Evolutionary conservation across 2,797 vertebrate species (phyloP).

Genomic region (Myripristis jacobus): DNA sequence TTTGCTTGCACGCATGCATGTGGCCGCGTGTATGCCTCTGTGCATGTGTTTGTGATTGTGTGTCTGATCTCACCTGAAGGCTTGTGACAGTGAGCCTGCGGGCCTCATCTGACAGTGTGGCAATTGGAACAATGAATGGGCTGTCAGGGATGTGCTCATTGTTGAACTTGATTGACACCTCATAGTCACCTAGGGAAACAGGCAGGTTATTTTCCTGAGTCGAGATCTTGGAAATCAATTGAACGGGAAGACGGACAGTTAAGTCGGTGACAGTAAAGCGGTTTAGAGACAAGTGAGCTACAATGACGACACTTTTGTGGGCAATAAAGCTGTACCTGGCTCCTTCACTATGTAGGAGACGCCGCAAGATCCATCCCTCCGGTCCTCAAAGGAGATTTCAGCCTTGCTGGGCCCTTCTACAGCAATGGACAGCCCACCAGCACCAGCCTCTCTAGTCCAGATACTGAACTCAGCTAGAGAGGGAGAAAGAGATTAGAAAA

Average conservation of each 20-base stretch:
- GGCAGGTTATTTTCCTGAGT: too few species aligned
- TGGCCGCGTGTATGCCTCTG: not conserved
- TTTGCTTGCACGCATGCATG: not conserved
- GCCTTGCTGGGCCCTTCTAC: slow-evolving; percentile 95
- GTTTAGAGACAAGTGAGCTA: slow-evolving; percentile 2
- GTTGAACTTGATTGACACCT: slow-evolving; percentile 96
- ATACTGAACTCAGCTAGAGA: slow-evolving; percentile 91
- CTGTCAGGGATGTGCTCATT: slow-evolving; percentile 96
- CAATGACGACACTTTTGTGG: not conserved
- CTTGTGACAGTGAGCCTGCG: slow-evolving; percentile 92
- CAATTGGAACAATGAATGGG: slow-evolving; percentile 92
- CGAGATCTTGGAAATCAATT: slow-evolving; percentile 19
- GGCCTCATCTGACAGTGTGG: slow-evolving; percentile 89
- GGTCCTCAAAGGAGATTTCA: slow-evolving; percentile 92
- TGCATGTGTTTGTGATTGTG: slow-evolving; percentile 6
- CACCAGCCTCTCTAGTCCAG: slow-evolving; percentile 93
- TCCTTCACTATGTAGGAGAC: slow-evolving; percentile 92
- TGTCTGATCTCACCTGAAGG: slow-evolving; percentile 85
- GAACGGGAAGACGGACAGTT: slow-evolving; percentile 20
- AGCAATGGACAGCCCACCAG: slow-evolving; percentile 91
- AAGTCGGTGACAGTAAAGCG: slow-evolving; percentile 23
- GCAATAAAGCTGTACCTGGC: slow-evolving; percentile 82
- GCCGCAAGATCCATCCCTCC: slow-evolving; percentile 93
- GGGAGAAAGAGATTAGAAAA: slow-evolving; percentile 9
- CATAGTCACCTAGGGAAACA: slow-evolving; percentile 88